Base-by-base conservation (phyloP, 2,888 invertebrate genomes). In the Linhomoeus sp. region DNA sequence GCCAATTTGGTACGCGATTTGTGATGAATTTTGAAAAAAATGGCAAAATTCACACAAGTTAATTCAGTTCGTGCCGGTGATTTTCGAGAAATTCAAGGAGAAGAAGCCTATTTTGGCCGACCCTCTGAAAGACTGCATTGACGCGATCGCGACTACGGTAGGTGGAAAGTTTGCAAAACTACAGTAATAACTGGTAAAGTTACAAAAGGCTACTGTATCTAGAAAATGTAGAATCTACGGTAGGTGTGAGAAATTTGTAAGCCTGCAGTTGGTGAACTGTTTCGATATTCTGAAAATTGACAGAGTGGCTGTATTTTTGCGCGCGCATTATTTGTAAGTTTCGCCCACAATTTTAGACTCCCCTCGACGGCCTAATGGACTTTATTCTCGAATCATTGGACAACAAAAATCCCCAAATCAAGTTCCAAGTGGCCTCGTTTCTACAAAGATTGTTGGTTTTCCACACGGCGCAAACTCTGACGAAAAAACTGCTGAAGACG, bases 11-110 rank as follows among this genome's bases (percentile, higher is more conserved):
- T 41, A 25, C 29, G 29, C 12, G 29, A 9, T 5, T 12, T 29
- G 29, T 29, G 29, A 5, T 29, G 29, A 12, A 12, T n/a, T n/a
- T n/a, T n/a, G n/a, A n/a, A n/a, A n/a, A n/a, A n/a, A n/a, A n/a
- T n/a, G n/a, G n/a, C n/a, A n/a, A n/a, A n/a, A n/a, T n/a, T n/a
- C n/a, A n/a, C n/a, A n/a, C n/a, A n/a, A n/a, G n/a, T n/a, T 42
- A 23, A 33, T 26, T 22, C 22, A 42, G 26, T 46, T 66, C 46
- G 56, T 68, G 42, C 64, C 69, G 71, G 64, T 80, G 0, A 73
- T 90, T 44, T 67, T 97, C 35, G 92, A 94, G 59, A 97, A 94
- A 68, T 94, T 94, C 63, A 88, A 88, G 61, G 94, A 97, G 67
- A 94, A 90, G 72, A 97, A 97, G 61, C 73, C 78, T 2, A 80